A percentile compares a stretch with the other conserved stretches of the same genome.
Conservation (phyloP, 2,888 invertebrate species). For the Argyresthia albistria region DNA sequence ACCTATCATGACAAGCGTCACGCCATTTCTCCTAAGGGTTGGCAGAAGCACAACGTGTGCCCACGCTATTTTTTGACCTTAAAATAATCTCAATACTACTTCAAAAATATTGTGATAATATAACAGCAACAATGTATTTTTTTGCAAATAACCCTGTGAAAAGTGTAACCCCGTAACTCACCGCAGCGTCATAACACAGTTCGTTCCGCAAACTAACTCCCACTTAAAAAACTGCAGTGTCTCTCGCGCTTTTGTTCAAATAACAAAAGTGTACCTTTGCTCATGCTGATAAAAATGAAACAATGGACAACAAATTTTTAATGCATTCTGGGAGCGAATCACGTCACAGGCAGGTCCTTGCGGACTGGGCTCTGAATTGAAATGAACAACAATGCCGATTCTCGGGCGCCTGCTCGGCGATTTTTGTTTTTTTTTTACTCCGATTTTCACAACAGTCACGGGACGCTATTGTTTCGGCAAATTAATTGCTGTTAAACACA, state of each 20-base stretch:
- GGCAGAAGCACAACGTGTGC: too few relatives aligned
- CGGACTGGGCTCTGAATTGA: conserved; percentile 40
- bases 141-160: neutral
- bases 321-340: conserved; percentile 63
- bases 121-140: too few relatives aligned
- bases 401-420: conserved; percentile 4
- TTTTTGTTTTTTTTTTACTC: neutral
- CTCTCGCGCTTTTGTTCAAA: neutral
- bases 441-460: neutral
- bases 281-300: conserved; percentile 33
- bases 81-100: too few relatives aligned
- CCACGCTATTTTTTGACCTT: too few relatives aligned
- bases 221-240: neutral
- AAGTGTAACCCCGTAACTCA: neutral
- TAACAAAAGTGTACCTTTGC: neutral
- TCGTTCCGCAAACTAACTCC: neutral
- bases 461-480: neutral
- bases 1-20: too few relatives aligned
- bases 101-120: too few relatives aligned
- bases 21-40: too few relatives aligned
- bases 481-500: neutral
- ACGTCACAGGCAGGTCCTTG: conserved; percentile 48
- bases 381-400: conserved; percentile 54
- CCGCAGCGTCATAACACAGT: too few relatives aligned
- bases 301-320: conserved; percentile 49